Percentiles rank a stretch among this genome's conserved stretches.
Conservation (phyloP, 2,888 invertebrate genomes). For the Drosophila neutralis region DNA sequence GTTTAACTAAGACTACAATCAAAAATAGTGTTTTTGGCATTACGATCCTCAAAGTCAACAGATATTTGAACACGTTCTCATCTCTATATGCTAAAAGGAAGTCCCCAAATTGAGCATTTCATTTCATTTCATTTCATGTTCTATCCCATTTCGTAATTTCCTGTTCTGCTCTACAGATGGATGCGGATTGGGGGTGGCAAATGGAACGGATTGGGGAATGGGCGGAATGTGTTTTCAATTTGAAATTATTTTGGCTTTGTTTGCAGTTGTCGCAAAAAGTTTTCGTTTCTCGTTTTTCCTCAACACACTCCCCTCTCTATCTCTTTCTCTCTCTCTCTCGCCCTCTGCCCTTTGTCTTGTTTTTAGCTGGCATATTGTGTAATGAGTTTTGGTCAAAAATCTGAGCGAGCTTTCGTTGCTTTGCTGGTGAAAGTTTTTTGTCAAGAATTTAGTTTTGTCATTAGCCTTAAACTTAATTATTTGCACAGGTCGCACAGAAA, state of each 20-base stretch:
- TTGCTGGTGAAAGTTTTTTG: constrained; percentile 45
- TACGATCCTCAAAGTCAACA: neutral
- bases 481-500: constrained; percentile 26
- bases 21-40: neutral
- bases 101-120: constrained; percentile 1
- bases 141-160: constrained; percentile 10
- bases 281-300: constrained; percentile 4
- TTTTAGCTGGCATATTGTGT: constrained; percentile 40
- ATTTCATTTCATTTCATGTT: constrained; percentile 19
- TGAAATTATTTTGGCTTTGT: constrained; percentile 58
- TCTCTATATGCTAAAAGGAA: neutral
- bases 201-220: constrained; percentile 1
- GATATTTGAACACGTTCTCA: neutral
- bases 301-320: neutral
- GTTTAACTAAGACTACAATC: neutral
- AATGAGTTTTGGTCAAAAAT: constrained; percentile 34
- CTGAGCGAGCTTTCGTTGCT: constrained; percentile 10
- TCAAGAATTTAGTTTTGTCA: constrained; percentile 55
- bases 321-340: neutral
- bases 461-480: constrained; percentile 55
- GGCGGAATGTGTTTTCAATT: constrained; percentile 36
- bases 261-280: constrained; percentile 49
- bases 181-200: neutral
- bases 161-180: neutral
- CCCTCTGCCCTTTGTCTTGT: neutral